phyloP scores from a whole-genome alignment of 92 coral and sea anemone species.

The Bergia puertoricense region DNA sequence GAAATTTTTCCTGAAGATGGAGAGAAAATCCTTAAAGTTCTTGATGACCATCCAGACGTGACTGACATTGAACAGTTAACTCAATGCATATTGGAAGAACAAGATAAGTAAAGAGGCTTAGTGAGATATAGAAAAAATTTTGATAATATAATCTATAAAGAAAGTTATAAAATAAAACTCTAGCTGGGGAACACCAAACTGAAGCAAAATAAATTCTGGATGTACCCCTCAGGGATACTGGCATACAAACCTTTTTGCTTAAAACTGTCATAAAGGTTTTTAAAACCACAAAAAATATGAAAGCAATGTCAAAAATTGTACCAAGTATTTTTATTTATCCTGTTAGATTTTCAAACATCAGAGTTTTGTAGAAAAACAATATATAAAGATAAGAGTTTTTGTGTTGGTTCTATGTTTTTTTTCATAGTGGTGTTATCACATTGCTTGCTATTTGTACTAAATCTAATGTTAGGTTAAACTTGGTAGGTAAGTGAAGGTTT shows the following conservation, averaged over 20 bases:
- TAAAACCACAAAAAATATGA: too few relatives aligned
- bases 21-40: constrained; percentile 66
- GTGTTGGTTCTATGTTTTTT: too few relatives aligned
- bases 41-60: constrained; percentile 71
- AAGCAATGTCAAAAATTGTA: too few relatives aligned
- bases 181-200: not conserved
- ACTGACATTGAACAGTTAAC: constrained; percentile 63
- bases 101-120: constrained; percentile 23
- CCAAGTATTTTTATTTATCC: too few relatives aligned
- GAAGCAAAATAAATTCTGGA: not conserved
- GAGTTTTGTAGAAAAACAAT: too few relatives aligned
- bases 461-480: not conserved
- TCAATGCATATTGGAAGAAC: constrained; percentile 56
- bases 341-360: too few relatives aligned
- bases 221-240: too few relatives aligned
- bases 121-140: constrained; percentile 2
- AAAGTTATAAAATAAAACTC: not conserved
- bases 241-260: too few relatives aligned
- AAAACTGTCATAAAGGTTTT: too few relatives aligned
- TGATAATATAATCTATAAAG: not conserved
- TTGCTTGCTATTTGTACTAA: not conserved
- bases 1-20: constrained; percentile 81
- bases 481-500: not conserved
- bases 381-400: too few relatives aligned
- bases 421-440: too few relatives aligned